Base-by-base conservation (phyloP, 2,113 vertebrate genomes). In the Ictidomys tridecemlineatus region DNA sequence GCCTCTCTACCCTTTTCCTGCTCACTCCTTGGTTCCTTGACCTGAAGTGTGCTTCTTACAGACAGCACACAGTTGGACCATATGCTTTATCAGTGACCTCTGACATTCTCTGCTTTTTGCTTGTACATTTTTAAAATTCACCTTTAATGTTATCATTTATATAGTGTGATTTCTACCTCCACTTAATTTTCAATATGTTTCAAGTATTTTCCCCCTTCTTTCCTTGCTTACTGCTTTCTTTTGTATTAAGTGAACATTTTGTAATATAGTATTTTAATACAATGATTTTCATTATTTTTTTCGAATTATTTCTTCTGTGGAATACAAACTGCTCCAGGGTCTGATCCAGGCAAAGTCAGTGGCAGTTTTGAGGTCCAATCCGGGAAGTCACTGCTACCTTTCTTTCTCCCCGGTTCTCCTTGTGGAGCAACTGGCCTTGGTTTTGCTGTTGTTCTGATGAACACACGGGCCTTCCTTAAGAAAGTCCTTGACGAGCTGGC, bases 221-320 rank as follows among this genome's bases (percentile, higher is more conserved):
- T 92, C 11, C 12, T 83, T 58, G 13, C 30, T 32, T 63, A 28
- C 63, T 78, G 51, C 24, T 73, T 73, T 96, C 14, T 84, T 34
- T 91, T 91, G 34, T n/a, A 77, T 30, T 70, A 37, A 76, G 28
- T 69, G 76, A 70, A 70, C 69, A 94, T 88, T 88, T 84, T 63
- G 30, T 63, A 72, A 88, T 5, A 34, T 2, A 78, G 34, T 20
- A 84, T 83, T 58, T 82, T 51, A 26, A 53, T 34, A 11, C 58
- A 28, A 39, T 30, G 34, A 70, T 48, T 48, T 61, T 34, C 56
- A 65, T 42, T 28, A 63, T 26, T 77, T 89, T 89, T 30, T 76
- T 34, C 8, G 4, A 9, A n/a, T 65, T 61, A 28, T 63, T 63
- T 63, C 61, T 63, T 63, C 61, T 58, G 16, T 22, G 7, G 39